phyloP scores from a whole-genome alignment of 2,113 vertebrate species.

The Varanus salvator region DNA sequence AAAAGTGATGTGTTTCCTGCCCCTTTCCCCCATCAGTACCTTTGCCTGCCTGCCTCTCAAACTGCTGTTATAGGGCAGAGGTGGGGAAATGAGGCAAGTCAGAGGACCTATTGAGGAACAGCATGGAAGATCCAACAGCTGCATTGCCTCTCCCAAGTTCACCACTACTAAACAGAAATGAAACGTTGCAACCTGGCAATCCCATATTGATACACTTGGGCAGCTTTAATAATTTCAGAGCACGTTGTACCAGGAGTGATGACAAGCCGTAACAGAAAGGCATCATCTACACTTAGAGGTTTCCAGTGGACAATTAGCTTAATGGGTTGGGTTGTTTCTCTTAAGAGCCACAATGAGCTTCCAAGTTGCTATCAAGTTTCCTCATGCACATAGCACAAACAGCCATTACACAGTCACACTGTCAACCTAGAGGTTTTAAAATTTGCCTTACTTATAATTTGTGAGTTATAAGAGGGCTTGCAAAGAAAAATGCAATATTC shows the following conservation, averaged over 20 bases:
- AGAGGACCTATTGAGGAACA: not conserved
- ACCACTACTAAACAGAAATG: not conserved
- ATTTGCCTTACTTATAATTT: conserved; percentile 69
- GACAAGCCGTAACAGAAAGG: conserved; percentile 50
- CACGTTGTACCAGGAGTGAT: conserved; percentile 51
- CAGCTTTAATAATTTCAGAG: conserved; percentile 57
- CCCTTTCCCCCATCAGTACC: not conserved
- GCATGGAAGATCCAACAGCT: not conserved
- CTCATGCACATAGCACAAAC: conserved; percentile 70
- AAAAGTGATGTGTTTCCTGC: not conserved
- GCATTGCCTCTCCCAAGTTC: not conserved
- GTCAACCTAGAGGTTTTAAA: conserved; percentile 51
- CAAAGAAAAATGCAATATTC: conserved; percentile 69
- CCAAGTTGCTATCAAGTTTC: conserved; percentile 62
- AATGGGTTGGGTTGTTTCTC: conserved; percentile 52
- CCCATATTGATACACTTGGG: conserved; percentile 34
- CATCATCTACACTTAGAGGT: conserved; percentile 37
- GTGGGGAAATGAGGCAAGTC: not conserved
- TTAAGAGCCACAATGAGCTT: conserved; percentile 51
- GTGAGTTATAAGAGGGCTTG: conserved; percentile 68
- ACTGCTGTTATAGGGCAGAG: not conserved
- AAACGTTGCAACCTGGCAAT: not conserved
- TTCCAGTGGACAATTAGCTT: conserved; percentile 71
- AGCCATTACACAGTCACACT: conserved; percentile 56
- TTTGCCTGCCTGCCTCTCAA: not conserved